Percentiles rank a stretch among this genome's conserved stretches.
Evolutionary conservation across 2,888 invertebrate species (phyloP).

Genomic region (Heteropelma amictum): DNA sequence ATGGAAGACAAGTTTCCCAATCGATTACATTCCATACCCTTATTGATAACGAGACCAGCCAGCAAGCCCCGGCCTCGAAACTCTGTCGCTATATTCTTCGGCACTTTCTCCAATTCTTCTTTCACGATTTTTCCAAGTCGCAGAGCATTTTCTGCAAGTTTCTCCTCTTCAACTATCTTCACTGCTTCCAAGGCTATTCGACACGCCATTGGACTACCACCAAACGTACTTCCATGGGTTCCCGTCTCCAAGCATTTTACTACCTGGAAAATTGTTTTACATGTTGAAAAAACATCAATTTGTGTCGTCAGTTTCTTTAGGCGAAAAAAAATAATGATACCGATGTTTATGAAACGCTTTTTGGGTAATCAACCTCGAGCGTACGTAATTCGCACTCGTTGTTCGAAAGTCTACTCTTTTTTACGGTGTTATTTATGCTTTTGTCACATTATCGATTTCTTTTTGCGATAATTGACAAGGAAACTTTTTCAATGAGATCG

Average conservation of each 20-base stretch:
- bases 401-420: too few species aligned
- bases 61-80: conserved; percentile 89
- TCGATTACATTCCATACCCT: conserved; percentile 79
- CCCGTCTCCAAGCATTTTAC: conserved; percentile 74
- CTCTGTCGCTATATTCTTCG: conserved; percentile 82
- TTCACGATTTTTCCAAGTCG: conserved; percentile 85
- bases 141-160: conserved; percentile 86
- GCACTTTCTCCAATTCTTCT: conserved; percentile 81
- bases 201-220: conserved; percentile 90
- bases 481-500: too few species aligned
- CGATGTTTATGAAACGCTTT: too few species aligned
- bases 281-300: neutral
- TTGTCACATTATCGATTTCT: too few species aligned
- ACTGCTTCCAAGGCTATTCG: conserved; percentile 87
- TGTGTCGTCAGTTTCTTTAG: too few species aligned
- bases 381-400: too few species aligned
- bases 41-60: conserved; percentile 86
- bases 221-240: conserved; percentile 90
- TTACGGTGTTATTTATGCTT: too few species aligned
- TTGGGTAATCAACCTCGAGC: too few species aligned
- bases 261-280: conserved; percentile 60
- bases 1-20: neutral
- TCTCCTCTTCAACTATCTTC: conserved; percentile 87
- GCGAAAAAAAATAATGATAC: too few species aligned
- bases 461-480: too few species aligned